Conservation (phyloP, 2,888 invertebrate genomes). For the Rhagonycha fulva region DNA sequence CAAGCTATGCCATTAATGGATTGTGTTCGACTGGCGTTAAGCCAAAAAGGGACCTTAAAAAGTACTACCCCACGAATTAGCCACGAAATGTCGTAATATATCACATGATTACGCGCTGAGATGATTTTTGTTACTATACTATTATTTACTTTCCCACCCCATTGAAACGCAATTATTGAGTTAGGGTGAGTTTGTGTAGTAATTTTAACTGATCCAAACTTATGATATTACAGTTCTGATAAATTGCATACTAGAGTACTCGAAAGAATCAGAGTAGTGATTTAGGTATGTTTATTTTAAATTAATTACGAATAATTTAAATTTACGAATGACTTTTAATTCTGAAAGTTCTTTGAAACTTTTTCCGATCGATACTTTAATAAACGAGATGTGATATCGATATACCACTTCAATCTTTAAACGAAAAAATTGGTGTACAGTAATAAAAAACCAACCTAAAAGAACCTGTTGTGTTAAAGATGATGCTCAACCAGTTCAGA, state of each 20-base stretch:
- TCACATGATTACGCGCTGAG: conserved; percentile 52
- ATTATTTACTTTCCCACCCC: conserved; percentile 49
- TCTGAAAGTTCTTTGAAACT: no score
- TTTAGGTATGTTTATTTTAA: no score
- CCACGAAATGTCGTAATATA: conserved; percentile 51
- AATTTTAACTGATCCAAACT: background rate
- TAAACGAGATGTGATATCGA: no score
- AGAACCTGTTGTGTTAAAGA: background rate
- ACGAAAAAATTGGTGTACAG: background rate
- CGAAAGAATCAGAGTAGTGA: background rate
- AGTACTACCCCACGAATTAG: conserved; percentile 49
- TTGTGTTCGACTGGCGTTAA: conserved; percentile 40
- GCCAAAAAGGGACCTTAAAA: conserved; percentile 37
- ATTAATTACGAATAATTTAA: no score
- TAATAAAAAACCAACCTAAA: background rate
- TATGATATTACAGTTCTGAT: background rate
- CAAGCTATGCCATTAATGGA: conserved; percentile 38
- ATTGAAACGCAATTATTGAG: conserved; percentile 40
- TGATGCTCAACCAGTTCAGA: background rate
- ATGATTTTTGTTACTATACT: conserved; percentile 51
- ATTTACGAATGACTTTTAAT: no score
- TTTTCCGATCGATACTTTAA: no score
- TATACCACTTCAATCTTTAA: background rate
- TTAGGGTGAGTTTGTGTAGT: conserved; percentile 26
- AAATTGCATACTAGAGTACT: background rate